Conservation (phyloP, 2,797 vertebrate species). For the Fringilla coelebs region DNA sequence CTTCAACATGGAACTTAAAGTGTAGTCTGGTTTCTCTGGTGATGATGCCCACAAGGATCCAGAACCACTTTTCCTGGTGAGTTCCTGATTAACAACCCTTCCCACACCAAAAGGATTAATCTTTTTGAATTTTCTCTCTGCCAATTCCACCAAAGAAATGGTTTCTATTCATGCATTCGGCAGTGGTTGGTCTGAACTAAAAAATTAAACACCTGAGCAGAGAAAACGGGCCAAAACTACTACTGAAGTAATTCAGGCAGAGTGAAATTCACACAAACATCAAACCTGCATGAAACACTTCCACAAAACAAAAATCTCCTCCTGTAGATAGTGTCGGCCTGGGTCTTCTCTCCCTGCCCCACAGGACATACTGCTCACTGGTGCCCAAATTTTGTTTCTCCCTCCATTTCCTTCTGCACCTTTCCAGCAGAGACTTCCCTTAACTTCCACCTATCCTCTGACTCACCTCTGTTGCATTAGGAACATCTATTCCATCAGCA, state of each 20-base stretch:
- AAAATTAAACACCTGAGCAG: neutral
- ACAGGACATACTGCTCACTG: neutral
- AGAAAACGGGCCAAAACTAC: neutral
- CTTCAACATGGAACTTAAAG: neutral
- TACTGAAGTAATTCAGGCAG: neutral
- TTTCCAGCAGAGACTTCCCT: neutral
- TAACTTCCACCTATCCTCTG: neutral
- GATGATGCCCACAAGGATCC: neutral
- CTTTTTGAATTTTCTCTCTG: neutral
- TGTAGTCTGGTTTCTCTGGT: neutral
- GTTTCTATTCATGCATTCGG: neutral
- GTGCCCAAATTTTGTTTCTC: neutral
- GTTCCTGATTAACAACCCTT: neutral
- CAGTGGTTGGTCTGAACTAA: neutral
- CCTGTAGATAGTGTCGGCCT: neutral
- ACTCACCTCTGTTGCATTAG: neutral
- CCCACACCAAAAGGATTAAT: neutral
- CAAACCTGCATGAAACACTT: neutral
- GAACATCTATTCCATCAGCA: neutral
- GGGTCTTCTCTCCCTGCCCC: neutral
- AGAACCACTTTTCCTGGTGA: neutral
- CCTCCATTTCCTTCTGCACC: neutral
- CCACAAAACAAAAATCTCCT: neutral
- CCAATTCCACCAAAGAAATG: neutral
- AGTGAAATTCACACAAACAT: neutral